Evolutionary conservation across 2,113 vertebrate genomes (phyloP).

Genomic region (Bettongia penicillata): DNA sequence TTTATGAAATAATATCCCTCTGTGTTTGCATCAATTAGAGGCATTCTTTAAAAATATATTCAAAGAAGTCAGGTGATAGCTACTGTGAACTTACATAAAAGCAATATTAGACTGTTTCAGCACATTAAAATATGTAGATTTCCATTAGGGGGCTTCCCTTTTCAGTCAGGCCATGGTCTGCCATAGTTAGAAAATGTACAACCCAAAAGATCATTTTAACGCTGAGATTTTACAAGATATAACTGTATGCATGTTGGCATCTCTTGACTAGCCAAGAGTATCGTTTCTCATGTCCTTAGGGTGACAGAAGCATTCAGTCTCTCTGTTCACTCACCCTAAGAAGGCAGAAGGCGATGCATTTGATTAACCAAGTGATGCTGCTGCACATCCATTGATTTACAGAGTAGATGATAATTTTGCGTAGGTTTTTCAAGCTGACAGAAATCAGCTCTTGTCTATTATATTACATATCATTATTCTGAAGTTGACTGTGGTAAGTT

Average conservation of each 20-base stretch:
- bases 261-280: slow-evolving; percentile 25
- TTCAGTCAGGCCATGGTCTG: neutral
- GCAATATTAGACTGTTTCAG: neutral
- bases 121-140: slow-evolving; percentile 24
- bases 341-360: neutral
- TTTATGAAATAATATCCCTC: slow-evolving; percentile 4
- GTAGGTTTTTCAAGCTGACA: slow-evolving; percentile 18
- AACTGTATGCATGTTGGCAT: neutral
- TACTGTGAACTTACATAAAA: slow-evolving; percentile 23
- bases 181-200: slow-evolving; percentile 12
- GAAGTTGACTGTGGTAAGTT: slow-evolving; percentile 33
- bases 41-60: neutral
- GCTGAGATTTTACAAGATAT: neutral
- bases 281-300: neutral
- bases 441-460: slow-evolving; percentile 2
- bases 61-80: neutral
- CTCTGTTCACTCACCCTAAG: neutral
- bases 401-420: slow-evolving; percentile 42
- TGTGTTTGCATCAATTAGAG: neutral
- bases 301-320: neutral
- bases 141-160: neutral
- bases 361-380: neutral
- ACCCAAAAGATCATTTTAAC: neutral
- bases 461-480: slow-evolving; percentile 38
- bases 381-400: neutral